Conservation (phyloP, 2,888 invertebrate species). For the Drosophila borealis region DNA sequence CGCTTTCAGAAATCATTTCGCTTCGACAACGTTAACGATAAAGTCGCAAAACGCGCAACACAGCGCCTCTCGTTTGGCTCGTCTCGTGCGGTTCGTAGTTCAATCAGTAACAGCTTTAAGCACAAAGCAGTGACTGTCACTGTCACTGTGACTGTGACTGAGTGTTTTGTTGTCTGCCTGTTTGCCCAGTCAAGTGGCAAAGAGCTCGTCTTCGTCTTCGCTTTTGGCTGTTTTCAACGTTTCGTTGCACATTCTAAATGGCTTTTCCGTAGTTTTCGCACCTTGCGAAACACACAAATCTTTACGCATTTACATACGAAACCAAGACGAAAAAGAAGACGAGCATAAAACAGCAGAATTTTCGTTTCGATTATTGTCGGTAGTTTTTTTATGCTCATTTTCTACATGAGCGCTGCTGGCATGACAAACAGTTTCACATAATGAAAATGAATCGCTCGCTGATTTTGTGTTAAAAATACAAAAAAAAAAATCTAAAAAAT, state of each 20-base stretch:
- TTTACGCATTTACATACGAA: conserved; percentile 74
- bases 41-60: conserved; percentile 84
- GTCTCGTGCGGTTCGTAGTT: conserved; percentile 74
- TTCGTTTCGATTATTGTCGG: conserved; percentile 31
- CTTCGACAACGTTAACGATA: conserved; percentile 84
- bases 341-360: conserved; percentile 14
- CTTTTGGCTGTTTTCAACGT: conserved; percentile 72
- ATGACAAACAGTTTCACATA: conserved; percentile 72
- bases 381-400: conserved; percentile 55
- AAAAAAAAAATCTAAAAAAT: conserved; percentile 13
- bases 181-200: conserved; percentile 64
- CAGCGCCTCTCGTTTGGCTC: conserved; percentile 67
- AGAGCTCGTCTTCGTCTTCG: conserved; percentile 27
- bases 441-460: conserved; percentile 62
- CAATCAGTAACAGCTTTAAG: conserved; percentile 15
- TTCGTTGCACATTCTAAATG: conserved; percentile 83
- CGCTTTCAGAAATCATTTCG: conserved; percentile 85
- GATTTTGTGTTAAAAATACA: conserved; percentile 61
- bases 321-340: conserved; percentile 2
- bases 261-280: conserved; percentile 76
- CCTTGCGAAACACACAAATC: conserved; percentile 76
- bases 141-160: conserved; percentile 26
- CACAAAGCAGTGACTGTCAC: conserved; percentile 25
- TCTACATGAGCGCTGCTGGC: conserved; percentile 66
- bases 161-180: conserved; percentile 44